Evolutionary conservation across 2,797 vertebrate genomes (phyloP).

Genomic region (Brachyrhaphis roseni): DNA sequence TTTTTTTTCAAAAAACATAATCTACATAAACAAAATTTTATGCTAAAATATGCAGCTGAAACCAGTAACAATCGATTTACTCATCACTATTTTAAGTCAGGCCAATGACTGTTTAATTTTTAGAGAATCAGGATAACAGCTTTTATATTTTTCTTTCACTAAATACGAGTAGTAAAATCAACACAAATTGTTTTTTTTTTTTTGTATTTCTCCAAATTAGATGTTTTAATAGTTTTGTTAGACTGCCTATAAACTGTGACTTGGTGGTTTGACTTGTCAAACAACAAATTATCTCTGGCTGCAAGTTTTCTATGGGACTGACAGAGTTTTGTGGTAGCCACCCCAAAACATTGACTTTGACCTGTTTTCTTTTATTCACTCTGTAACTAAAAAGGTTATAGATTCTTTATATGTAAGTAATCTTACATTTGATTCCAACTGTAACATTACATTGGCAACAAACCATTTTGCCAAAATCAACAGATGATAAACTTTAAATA

Average conservation of each 20-base stretch:
- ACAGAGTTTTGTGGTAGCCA: not conserved
- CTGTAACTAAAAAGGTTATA: not conserved
- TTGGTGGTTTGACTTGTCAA: not conserved
- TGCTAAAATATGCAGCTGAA: not conserved
- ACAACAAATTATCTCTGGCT: not conserved
- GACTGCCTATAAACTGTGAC: not conserved
- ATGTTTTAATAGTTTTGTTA: not conserved
- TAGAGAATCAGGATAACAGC: not conserved
- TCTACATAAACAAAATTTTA: not conserved
- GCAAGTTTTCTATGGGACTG: not conserved
- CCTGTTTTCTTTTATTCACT: not conserved
- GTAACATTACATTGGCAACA: not conserved
- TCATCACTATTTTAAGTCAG: not conserved
- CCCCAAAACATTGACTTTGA: not conserved
- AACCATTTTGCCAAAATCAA: not conserved
- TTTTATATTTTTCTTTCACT: not conserved
- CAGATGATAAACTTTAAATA: not conserved
- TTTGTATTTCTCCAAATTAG: not conserved
- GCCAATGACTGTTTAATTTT: not conserved
- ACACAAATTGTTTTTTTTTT: not conserved
- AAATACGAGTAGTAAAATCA: not conserved
- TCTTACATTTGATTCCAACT: not conserved
- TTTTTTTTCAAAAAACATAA: not conserved
- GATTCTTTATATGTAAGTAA: not conserved
- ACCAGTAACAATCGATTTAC: not conserved